Evolutionary conservation across 2,888 invertebrate species (phyloP), one percentile per base, ranked within the genome.

Genomic region (Drosophila anomalata): DNA sequence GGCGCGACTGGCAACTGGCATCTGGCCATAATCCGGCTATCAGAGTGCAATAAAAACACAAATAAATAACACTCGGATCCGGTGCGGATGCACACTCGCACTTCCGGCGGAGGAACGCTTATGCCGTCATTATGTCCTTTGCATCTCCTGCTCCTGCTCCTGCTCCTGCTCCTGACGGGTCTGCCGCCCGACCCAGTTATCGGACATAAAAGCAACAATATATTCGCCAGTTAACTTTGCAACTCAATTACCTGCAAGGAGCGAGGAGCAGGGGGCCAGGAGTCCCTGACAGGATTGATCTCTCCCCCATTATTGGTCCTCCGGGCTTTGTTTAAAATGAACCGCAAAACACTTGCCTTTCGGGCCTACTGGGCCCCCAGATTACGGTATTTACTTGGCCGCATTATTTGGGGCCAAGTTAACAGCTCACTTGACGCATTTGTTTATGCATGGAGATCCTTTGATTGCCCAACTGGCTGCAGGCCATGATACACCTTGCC

Each of bases 1-100:
- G 26, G 26, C 26, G 1, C 33, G 12, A 36, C 33, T 36, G 33
- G 12, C 33, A 36, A n/a, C 36, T 47, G 60, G 12, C 14, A 46
- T 14, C 41, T 41, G 41, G 41, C 6, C 36, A 31, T 29, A 12
- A 41, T 33, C 20, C 39, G 31, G 60, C 61, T 39, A 42, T 42
- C 48, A 11, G 42, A 26, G 31, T 17, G 60, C 22, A 44, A 44
- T 22, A 22, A 26, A 52, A 42, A 39, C 41, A 42, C 26, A 24
- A 48, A 59, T 62, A 62, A 59, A 62, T 50, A 42, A 62, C 39
- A 48, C 20, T 22, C 29, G 31, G 29, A 41, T 31, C 14, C 41
- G 24, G 31, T 22, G 41, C 39, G 48, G 41, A 42, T 14, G 17
- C 29, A 29, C 29, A 29, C 29, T 17, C 9, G 29, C n/a, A 59